phyloP scores from a whole-genome alignment of 2,888 invertebrate genomes.

The Buathra laborator region DNA sequence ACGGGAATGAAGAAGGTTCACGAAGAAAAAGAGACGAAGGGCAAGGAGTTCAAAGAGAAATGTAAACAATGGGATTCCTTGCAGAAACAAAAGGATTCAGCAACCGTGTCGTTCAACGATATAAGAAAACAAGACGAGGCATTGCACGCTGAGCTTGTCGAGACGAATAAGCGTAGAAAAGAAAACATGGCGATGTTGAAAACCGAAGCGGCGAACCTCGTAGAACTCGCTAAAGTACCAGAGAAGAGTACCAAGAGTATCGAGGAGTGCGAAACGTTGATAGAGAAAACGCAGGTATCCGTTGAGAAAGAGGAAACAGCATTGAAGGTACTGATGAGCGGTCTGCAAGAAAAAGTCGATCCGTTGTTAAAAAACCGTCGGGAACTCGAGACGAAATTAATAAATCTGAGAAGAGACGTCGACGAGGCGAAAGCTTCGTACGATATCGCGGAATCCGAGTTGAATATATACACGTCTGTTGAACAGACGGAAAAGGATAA shows the following conservation, averaged over 20 bases:
- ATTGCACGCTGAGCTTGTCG: slow-evolving; percentile 89
- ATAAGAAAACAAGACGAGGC: slow-evolving; percentile 85
- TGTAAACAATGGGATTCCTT: slow-evolving; percentile 86
- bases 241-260: slow-evolving; percentile 91
- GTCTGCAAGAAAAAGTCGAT: slow-evolving; percentile 87
- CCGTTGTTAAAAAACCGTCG: slow-evolving; percentile 91
- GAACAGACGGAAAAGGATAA: slow-evolving; percentile 88
- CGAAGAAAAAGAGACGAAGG: slow-evolving; percentile 87
- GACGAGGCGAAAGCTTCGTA: slow-evolving; percentile 89
- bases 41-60: slow-evolving; percentile 85
- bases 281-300: slow-evolving; percentile 86
- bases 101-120: slow-evolving; percentile 85
- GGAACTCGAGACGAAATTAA: slow-evolving; percentile 89
- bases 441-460: slow-evolving; percentile 91
- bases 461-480: slow-evolving; percentile 91
- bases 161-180: slow-evolving; percentile 91
- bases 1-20: slow-evolving; percentile 87
- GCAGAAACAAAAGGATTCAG: slow-evolving; percentile 87
- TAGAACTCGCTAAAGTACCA: slow-evolving; percentile 89
- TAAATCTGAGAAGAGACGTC: slow-evolving; percentile 89
- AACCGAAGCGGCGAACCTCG: slow-evolving; percentile 89
- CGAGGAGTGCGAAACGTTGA: slow-evolving; percentile 88
- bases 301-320: slow-evolving; percentile 86
- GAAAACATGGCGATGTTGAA: slow-evolving; percentile 90
- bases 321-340: slow-evolving; percentile 85